Conservation (phyloP, 2,888 invertebrate species). For the Uropetala carovei region DNA sequence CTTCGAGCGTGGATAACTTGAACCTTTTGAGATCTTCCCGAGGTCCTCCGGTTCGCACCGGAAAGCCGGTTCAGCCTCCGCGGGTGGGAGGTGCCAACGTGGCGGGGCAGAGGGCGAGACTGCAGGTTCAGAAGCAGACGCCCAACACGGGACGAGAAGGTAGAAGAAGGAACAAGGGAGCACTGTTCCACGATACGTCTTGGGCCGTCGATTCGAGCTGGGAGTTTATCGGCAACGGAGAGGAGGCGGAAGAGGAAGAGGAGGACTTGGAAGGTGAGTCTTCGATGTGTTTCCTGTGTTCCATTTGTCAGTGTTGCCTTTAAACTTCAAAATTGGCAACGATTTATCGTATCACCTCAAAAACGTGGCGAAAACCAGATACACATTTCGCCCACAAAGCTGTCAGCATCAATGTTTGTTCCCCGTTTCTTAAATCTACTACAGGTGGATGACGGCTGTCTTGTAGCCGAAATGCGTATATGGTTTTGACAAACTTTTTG, state of each 20-base stretch:
- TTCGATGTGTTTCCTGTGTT: background rate
- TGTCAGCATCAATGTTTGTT: no score
- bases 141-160: slow-evolving; percentile 65
- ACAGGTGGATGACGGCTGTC: no score
- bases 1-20: slow-evolving; percentile 50
- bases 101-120: background rate
- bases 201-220: slow-evolving; percentile 94
- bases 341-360: no score
- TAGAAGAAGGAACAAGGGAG: slow-evolving; percentile 66
- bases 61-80: slow-evolving; percentile 85
- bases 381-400: no score
- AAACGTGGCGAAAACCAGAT: no score
- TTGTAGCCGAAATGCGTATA: no score
- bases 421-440: no score
- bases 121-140: slow-evolving; percentile 69
- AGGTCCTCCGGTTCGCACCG: slow-evolving; percentile 75
- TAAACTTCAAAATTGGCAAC: no score
- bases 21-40: background rate
- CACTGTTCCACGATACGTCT: slow-evolving; percentile 76
- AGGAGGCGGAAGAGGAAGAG: slow-evolving; percentile 56
- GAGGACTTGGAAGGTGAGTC: slow-evolving; percentile 35
- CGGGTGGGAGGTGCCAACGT: slow-evolving; percentile 74
- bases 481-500: no score
- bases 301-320: no score
- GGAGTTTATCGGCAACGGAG: slow-evolving; percentile 86